Evolutionary conservation across 2,888 invertebrate genomes (phyloP).

Genomic region (Drosophila robusta): DNA sequence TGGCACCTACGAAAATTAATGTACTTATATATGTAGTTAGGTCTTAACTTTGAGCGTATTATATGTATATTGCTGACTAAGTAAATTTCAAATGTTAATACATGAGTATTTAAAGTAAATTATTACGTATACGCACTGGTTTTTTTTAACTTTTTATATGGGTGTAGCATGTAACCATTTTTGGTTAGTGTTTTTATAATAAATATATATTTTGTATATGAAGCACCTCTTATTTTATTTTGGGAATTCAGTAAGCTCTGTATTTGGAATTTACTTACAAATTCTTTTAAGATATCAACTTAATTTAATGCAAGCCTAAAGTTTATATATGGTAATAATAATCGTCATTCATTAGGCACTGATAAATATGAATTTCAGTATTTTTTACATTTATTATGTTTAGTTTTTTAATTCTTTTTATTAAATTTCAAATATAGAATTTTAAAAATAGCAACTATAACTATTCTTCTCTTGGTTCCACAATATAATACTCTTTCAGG

Average conservation of each 20-base stretch:
- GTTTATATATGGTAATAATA: too few species aligned
- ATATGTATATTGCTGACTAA: constrained; percentile 12
- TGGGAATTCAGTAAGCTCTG: too few species aligned
- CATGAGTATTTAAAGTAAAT: constrained; percentile 24
- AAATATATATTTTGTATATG: background rate
- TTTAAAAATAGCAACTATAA: background rate
- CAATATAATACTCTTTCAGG: too few species aligned
- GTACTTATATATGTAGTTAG: constrained; percentile 2
- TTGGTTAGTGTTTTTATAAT: background rate
- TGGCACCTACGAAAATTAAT: constrained; percentile 64
- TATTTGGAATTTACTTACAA: too few species aligned
- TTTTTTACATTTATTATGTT: too few species aligned
- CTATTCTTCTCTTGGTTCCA: too few species aligned
- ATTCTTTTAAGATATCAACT: too few species aligned
- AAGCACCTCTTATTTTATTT: too few species aligned
- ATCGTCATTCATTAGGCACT: too few species aligned
- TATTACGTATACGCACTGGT: constrained; percentile 33
- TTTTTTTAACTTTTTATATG: constrained; percentile 7
- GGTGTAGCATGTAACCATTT: background rate
- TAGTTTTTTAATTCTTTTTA: too few species aligned
- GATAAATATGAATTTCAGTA: too few species aligned
- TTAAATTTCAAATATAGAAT: background rate
- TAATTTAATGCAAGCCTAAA: too few species aligned
- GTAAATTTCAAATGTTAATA: constrained; percentile 34
- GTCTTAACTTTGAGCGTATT: constrained; percentile 18